Percentiles rank a stretch among this genome's conserved stretches.
Evolutionary conservation across 2,797 vertebrate species (phyloP).

Genomic region (Enteromius treurensis): DNA sequence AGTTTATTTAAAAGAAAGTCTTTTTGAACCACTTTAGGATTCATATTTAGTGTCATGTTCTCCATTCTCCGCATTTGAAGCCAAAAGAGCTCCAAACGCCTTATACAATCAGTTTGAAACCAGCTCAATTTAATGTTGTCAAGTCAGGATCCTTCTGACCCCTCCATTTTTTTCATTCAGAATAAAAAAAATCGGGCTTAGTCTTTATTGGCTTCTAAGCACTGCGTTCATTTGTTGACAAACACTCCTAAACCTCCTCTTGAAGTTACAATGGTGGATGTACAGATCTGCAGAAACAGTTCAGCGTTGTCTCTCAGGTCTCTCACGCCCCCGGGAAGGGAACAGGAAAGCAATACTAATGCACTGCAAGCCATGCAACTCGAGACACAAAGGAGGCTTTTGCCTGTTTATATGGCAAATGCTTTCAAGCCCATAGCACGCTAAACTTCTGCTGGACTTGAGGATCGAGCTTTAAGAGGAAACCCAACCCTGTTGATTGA

Average conservation of each 20-base stretch:
- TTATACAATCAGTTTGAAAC: conserved; percentile 41
- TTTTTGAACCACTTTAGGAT: conserved; percentile 17
- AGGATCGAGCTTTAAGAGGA: conserved; percentile 7
- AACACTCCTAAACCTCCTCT: conserved; percentile 6
- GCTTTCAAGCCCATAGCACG: background rate
- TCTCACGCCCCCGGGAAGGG: conserved; percentile 64
- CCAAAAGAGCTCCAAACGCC: conserved; percentile 38
- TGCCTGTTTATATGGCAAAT: conserved; percentile 21
- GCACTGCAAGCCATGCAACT: conserved; percentile 77
- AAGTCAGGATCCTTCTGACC: background rate
- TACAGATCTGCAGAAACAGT: conserved; percentile 58
- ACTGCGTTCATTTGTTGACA: background rate
- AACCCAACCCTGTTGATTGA: background rate
- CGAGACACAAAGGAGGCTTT: conserved; percentile 61
- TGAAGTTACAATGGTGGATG: background rate
- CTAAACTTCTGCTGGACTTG: conserved; percentile 13
- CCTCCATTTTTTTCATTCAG: background rate
- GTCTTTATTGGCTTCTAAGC: conserved; percentile 5
- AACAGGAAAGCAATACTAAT: conserved; percentile 81
- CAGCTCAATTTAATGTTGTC: conserved; percentile 24
- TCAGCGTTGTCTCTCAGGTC: conserved; percentile 76
- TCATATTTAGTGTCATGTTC: conserved; percentile 12
- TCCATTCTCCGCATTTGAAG: conserved; percentile 50
- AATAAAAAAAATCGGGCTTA: background rate
- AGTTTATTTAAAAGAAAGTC: background rate